phyloP scores from a whole-genome alignment of 2,797 vertebrate species.

The Diceros bicornis region DNA sequence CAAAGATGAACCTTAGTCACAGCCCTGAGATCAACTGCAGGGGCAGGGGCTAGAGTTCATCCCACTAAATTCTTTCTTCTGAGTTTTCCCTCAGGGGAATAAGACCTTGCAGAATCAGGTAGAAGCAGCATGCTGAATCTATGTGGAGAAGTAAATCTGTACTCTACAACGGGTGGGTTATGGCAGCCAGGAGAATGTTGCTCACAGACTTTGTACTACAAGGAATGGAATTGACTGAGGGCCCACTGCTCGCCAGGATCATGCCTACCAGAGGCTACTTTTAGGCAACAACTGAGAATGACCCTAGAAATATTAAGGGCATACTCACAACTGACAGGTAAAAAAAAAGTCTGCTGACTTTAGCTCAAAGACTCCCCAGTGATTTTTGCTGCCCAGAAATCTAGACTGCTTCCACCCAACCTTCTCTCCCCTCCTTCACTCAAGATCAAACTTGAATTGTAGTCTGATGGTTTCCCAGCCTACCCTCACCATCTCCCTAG shows the following conservation, averaged over 20 bases:
- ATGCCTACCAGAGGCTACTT: not conserved
- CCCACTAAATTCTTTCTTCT: not conserved
- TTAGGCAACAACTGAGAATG: not conserved
- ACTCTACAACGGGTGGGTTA: not conserved
- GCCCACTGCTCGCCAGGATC: not conserved
- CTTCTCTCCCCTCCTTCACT: not conserved
- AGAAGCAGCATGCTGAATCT: not conserved
- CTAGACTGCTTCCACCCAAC: not conserved
- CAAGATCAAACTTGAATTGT: not conserved
- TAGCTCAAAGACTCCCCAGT: not conserved
- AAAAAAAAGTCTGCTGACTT: not conserved
- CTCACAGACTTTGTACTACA: not conserved
- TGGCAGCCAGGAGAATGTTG: not conserved
- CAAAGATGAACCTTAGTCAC: not conserved
- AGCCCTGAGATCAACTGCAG: not conserved
- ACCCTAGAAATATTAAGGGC: not conserved
- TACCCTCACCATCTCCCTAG: not conserved
- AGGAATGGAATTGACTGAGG: not conserved
- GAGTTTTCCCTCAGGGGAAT: not conserved
- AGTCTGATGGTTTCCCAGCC: not conserved
- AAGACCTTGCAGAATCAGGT: not conserved
- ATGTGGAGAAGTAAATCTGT: not conserved
- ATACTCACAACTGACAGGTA: not conserved
- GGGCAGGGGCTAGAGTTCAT: not conserved
- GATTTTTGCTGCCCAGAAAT: not conserved